These are phyloP conservation scores for Hecatera dysodea DNA, from an alignment of 2,888 invertebrate genomes.

Conservation along the genomic window DNA sequence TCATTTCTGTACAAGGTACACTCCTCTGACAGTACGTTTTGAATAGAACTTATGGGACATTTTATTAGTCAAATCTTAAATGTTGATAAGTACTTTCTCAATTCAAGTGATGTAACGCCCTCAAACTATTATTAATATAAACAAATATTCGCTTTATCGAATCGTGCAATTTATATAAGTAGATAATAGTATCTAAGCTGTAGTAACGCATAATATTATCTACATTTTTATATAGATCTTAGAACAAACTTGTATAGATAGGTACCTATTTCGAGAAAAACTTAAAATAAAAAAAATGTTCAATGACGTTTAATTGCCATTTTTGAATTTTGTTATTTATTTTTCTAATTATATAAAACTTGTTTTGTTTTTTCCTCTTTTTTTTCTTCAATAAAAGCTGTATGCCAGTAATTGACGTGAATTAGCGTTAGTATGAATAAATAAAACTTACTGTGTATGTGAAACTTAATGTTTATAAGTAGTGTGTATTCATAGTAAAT, in stretches of 20 bases:
- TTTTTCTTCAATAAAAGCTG: constrained; percentile 74
- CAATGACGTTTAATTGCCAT: constrained; percentile 79
- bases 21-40: neutral
- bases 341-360: constrained; percentile 85
- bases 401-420: constrained; percentile 88
- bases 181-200: constrained; percentile 82
- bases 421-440: constrained; percentile 75
- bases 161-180: constrained; percentile 90
- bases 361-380: constrained; percentile 78
- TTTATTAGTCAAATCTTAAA: constrained; percentile 45
- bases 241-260: constrained; percentile 80
- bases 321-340: constrained; percentile 88
- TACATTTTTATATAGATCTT: constrained; percentile 68
- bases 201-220: constrained; percentile 83
- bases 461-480: constrained; percentile 81
- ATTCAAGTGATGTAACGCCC: constrained; percentile 62
- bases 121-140: constrained; percentile 66
- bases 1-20: neutral
- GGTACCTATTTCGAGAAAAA: constrained; percentile 66
- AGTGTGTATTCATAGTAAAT: constrained; percentile 86
- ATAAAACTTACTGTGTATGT: constrained; percentile 83
- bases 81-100: constrained; percentile 35
- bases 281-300: constrained; percentile 61
- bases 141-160: constrained; percentile 88
- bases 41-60: constrained; percentile 33